A percentile compares a stretch with the other conserved stretches of the same genome.
These are phyloP conservation scores for Coreoperca whiteheadi DNA, from an alignment of 2,113 vertebrate genomes.

Conservation along the genomic window DNA sequence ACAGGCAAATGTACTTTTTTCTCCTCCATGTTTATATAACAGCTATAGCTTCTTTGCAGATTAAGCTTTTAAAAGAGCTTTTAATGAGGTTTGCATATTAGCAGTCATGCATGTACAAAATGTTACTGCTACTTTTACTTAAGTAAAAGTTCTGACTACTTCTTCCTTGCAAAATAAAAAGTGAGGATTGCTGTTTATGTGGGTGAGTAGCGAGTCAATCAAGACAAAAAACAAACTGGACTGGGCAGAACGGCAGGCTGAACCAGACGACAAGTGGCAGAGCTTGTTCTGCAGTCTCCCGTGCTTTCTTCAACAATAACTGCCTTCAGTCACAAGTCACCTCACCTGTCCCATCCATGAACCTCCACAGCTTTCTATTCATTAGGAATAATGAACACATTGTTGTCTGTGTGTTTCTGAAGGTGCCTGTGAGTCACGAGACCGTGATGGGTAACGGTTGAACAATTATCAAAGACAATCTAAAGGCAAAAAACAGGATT, in stretches of 20 bases:
- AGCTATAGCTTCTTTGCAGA: not conserved
- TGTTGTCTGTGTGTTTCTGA: conserved; percentile 27
- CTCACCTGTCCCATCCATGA: conserved; percentile 21
- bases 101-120: no score
- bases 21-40: not conserved
- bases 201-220: conserved; percentile 48
- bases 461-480: not conserved
- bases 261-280: conserved; percentile 74
- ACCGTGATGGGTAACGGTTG: not conserved
- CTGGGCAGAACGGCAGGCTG: conserved; percentile 72
- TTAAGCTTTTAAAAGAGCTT: not conserved
- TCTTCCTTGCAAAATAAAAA: not conserved
- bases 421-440: conserved; percentile 24
- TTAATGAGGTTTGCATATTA: no score
- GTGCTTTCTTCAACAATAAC: conserved; percentile 65
- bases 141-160: not conserved
- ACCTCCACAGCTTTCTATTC: not conserved
- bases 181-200: conserved; percentile 42
- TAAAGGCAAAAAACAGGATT: not conserved
- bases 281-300: conserved; percentile 71
- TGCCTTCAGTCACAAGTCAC: conserved; percentile 58
- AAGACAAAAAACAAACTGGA: conserved; percentile 68
- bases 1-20: not conserved
- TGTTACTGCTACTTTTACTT: not conserved
- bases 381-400: conserved; percentile 28